A percentile compares a stretch with the other conserved stretches of the same genome.
Evolutionary conservation across 1,140 invertebrate genomes (phyloP).

Genomic region (Drosophila mojavensis): DNA sequence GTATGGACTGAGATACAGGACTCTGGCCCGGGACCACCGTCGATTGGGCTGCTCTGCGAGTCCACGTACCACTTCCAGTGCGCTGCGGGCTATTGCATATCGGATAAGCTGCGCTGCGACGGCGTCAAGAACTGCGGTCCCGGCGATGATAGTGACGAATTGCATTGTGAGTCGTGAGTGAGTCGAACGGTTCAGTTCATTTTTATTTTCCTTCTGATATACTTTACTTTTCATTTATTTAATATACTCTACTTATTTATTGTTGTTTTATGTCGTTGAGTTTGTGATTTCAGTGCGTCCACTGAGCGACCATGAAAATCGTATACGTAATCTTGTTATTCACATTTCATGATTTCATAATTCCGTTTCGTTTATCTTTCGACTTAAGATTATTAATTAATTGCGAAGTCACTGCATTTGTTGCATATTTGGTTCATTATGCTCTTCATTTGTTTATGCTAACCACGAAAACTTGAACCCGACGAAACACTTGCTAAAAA

Average conservation of each 20-base stretch:
- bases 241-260: conserved; percentile 36
- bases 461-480: conserved; percentile 81
- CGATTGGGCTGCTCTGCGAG: conserved; percentile 81
- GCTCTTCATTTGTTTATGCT: conserved; percentile 69
- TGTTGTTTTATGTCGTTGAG: conserved; percentile 42
- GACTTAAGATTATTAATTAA: conserved; percentile 4
- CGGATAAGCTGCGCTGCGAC: conserved; percentile 91
- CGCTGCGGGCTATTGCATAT: conserved; percentile 91
- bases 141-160: conserved; percentile 91
- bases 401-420: conserved; percentile 27
- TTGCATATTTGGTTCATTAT: conserved; percentile 42
- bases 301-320: conserved; percentile 42
- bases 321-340: conserved; percentile 33
- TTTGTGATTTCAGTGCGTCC: conserved; percentile 69
- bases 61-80: conserved; percentile 84
- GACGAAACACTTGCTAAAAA: conserved; percentile 83
- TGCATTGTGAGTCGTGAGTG: conserved; percentile 90
- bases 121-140: conserved; percentile 91
- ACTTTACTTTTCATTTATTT: conserved; percentile 35
- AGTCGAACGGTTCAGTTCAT: conserved; percentile 84
- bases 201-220: conserved; percentile 70
- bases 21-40: conserved; percentile 83
- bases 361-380: conserved; percentile 30
- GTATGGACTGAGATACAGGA: conserved; percentile 94
- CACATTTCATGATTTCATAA: conserved; percentile 46